A percentile compares a stretch with the other conserved stretches of the same genome.
Conservation (phyloP, 2,797 vertebrate species). For the Sebastes alutus region DNA sequence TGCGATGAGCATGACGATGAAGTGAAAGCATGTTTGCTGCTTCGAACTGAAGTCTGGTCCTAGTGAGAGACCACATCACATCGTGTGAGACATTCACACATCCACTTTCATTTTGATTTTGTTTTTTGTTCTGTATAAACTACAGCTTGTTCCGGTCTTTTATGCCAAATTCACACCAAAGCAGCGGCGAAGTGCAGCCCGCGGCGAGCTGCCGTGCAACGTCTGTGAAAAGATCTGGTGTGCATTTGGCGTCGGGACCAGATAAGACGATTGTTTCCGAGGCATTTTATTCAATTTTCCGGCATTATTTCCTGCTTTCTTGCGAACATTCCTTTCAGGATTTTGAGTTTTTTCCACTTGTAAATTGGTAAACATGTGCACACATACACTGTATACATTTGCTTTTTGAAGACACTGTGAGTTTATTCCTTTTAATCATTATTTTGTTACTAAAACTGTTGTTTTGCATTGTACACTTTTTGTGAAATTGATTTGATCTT, state of each 20-base stretch:
- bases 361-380: background rate
- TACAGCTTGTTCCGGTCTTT: no score
- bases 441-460: constrained; percentile 6
- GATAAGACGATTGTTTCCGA: background rate
- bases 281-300: background rate
- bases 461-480: background rate
- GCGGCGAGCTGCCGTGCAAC: no score
- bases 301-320: background rate
- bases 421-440: background rate
- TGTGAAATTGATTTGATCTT: background rate
- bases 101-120: background rate
- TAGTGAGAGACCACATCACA: background rate
- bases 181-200: no score
- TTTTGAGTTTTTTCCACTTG: background rate
- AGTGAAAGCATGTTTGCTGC: background rate
- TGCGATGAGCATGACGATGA: background rate
- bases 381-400: background rate
- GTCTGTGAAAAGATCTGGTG: background rate
- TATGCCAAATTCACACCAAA: no score
- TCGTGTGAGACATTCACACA: background rate
- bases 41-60: background rate
- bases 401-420: constrained; percentile 8
- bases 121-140: background rate
- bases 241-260: background rate
- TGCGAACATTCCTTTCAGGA: constrained; percentile 4